Evolutionary conservation across 1,140 invertebrate genomes (phyloP).

Genomic region (Drosophila lacteicornis): DNA sequence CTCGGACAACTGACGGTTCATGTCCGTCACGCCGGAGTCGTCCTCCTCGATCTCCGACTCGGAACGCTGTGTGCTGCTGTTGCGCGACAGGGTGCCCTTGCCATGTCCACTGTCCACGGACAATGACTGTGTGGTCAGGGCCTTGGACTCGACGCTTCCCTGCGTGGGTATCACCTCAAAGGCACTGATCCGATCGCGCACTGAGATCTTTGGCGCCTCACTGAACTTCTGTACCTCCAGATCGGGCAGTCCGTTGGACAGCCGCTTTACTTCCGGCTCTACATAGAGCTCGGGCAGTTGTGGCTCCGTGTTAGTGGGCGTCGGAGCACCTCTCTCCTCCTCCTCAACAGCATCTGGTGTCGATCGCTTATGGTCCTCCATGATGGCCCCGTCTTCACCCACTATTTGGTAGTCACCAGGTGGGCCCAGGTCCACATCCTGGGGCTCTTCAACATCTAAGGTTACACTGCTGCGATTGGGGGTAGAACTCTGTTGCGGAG

Average conservation of each 20-base stretch:
- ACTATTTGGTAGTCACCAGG: slow-evolving; percentile 63
- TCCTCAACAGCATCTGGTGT: slow-evolving; percentile 31
- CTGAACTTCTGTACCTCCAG: slow-evolving; percentile 67
- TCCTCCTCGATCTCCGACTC: slow-evolving; percentile 88
- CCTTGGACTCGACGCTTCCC: slow-evolving; percentile 24
- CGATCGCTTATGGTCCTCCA: slow-evolving; percentile 42
- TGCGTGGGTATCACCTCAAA: slow-evolving; percentile 64
- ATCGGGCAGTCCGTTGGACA: slow-evolving; percentile 67
- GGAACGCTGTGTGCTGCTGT: slow-evolving; percentile 84
- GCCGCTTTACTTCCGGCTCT: slow-evolving; percentile 50
- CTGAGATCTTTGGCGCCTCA: slow-evolving; percentile 71
- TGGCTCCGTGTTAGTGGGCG: slow-evolving; percentile 58
- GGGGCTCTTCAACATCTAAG: slow-evolving; percentile 44
- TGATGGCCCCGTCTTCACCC: slow-evolving; percentile 48
- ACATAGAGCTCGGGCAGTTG: slow-evolving; percentile 67
- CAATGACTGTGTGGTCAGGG: slow-evolving; percentile 60
- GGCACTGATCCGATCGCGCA: slow-evolving; percentile 79
- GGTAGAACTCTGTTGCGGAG: slow-evolving; percentile 25
- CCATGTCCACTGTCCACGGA: slow-evolving; percentile 74
- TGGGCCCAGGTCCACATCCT: slow-evolving; percentile 46
- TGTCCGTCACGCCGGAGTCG: slow-evolving; percentile 90
- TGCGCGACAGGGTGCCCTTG: slow-evolving; percentile 75
- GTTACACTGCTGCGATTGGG: slow-evolving; percentile 55
- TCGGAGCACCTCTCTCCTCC: slow-evolving; percentile 53
- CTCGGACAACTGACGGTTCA: slow-evolving; percentile 89